Percentiles rank a stretch among this genome's conserved stretches.
phyloP scores from a whole-genome alignment of 2,888 invertebrate genomes.

The Patella ulyssiponensis region DNA sequence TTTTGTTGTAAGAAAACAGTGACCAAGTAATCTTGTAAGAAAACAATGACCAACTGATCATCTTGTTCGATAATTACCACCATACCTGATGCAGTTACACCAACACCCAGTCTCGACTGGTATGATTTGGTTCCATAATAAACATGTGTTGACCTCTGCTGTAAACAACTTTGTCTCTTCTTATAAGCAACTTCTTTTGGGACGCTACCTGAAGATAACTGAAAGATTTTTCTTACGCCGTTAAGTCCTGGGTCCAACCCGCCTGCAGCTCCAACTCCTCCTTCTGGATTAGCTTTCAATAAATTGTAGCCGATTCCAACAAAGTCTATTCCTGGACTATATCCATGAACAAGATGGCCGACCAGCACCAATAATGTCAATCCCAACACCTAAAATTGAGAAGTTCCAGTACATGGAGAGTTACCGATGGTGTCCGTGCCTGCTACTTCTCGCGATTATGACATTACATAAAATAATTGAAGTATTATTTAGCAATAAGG shows the following conservation, averaged over 20 bases:
- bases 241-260: slow-evolving; percentile 48
- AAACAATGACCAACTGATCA: background rate
- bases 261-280: slow-evolving; percentile 33
- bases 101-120: slow-evolving; percentile 45
- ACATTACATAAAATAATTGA: too few relatives aligned
- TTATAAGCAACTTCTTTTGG: slow-evolving; percentile 27
- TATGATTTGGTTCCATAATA: slow-evolving; percentile 48
- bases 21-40: too few relatives aligned
- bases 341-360: too few relatives aligned
- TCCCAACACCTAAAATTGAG: slow-evolving; percentile 28
- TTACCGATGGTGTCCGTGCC: too few relatives aligned
- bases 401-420: too few relatives aligned
- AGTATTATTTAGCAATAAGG: too few relatives aligned
- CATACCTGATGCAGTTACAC: slow-evolving; percentile 39
- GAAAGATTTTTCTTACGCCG: slow-evolving; percentile 42
- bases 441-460: too few relatives aligned
- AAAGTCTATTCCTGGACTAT: too few relatives aligned
- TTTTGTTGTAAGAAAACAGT: too few relatives aligned
- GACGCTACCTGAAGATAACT: slow-evolving; percentile 31
- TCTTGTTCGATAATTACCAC: background rate
- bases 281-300: too few relatives aligned
- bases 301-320: too few relatives aligned
- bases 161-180: slow-evolving; percentile 41
- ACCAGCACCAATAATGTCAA: background rate
- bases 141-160: slow-evolving; percentile 39